These are phyloP conservation scores for Gulo gulo DNA, from an alignment of 2,113 vertebrate species.

Conservation along the genomic window DNA sequence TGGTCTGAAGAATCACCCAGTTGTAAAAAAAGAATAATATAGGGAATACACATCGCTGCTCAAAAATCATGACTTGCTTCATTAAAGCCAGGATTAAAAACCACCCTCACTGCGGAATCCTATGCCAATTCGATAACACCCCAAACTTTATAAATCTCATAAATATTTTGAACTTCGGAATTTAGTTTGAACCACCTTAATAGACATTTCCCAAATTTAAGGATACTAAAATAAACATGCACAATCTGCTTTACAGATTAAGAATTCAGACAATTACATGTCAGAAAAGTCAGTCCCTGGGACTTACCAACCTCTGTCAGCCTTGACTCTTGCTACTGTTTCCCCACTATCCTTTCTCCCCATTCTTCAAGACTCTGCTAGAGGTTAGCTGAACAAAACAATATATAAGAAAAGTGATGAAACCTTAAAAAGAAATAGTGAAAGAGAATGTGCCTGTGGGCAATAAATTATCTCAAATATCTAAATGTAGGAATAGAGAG, in stretches of 20 bases:
- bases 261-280: background rate
- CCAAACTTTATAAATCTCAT: background rate
- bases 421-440: background rate
- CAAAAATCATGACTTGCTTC: background rate
- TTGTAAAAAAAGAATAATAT: background rate
- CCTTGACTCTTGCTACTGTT: background rate
- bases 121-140: background rate
- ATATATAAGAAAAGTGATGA: background rate
- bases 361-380: background rate
- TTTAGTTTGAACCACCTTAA: background rate
- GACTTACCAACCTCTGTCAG: background rate
- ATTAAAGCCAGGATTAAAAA: background rate
- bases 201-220: background rate
- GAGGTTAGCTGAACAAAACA: background rate
- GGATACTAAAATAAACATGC: background rate
- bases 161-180: constrained; percentile 15
- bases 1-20: background rate
- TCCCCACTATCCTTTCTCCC: background rate
- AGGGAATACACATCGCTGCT: background rate
- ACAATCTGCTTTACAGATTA: background rate
- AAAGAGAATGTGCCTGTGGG: background rate
- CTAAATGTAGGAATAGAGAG: background rate
- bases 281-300: background rate
- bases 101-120: background rate
- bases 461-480: background rate